Conservation (phyloP, 2,113 vertebrate genomes). For the Recurvirostra avosetta region DNA sequence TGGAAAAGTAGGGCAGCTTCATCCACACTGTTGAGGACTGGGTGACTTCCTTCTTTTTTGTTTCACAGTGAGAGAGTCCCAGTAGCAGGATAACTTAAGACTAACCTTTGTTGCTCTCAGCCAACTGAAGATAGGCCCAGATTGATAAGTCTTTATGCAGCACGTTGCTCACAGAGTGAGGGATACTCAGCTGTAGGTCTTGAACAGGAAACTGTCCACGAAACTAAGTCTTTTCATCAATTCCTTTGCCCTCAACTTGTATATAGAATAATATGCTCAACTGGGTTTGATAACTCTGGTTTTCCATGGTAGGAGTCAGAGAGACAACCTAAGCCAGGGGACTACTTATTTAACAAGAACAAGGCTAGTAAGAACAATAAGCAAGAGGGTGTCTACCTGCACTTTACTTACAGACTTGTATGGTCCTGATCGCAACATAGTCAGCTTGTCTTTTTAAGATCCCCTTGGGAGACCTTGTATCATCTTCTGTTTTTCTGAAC, state of each 20-base stretch:
- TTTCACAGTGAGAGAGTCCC: not conserved
- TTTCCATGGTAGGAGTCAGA: not conserved
- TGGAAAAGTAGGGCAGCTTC: not conserved
- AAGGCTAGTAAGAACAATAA: not conserved
- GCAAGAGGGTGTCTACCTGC: not conserved
- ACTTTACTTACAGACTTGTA: accelerated
- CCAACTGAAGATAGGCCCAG: not conserved
- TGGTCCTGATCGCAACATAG: not conserved
- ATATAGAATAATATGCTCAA: not conserved
- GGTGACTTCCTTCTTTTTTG: not conserved
- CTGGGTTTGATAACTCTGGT: not conserved
- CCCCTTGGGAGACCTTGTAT: not conserved
- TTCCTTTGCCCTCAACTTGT: not conserved
- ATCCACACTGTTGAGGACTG: not conserved
- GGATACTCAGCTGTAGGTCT: not conserved
- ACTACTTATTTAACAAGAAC: not conserved
- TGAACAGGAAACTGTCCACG: not conserved
- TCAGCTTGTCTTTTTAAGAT: not conserved
- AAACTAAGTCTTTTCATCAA: not conserved
- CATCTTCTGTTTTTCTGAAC: not conserved
- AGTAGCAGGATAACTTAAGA: not conserved
- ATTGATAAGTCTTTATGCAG: not conserved
- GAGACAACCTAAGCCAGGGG: not conserved
- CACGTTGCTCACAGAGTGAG: not conserved
- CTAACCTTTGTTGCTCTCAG: not conserved